These are phyloP conservation scores for Tetranychus truncatus DNA, from an alignment of 2,888 invertebrate genomes.

Conservation along the genomic window DNA sequence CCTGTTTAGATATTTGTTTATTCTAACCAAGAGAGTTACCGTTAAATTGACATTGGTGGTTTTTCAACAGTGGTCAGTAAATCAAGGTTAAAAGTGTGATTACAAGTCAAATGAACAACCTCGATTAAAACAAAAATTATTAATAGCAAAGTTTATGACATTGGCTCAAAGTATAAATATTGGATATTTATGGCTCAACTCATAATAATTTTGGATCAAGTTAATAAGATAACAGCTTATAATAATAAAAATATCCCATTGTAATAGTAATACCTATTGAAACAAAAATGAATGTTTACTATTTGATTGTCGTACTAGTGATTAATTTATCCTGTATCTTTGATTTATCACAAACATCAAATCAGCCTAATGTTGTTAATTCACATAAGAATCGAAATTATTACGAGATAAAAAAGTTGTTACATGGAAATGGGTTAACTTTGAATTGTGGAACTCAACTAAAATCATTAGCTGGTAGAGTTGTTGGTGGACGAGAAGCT, in stretches of 20 bases:
- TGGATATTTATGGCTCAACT: not conserved
- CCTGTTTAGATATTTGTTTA: not conserved
- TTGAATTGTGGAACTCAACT: not conserved
- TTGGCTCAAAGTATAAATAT: not conserved
- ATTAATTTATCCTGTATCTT: not conserved
- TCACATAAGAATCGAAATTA: not conserved
- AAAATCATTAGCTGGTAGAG: not conserved
- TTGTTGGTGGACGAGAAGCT: constrained; percentile 9
- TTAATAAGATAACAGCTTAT: not conserved
- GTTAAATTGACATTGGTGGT: not conserved
- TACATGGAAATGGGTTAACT: not conserved
- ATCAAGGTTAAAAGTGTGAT: not conserved
- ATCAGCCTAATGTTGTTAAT: not conserved
- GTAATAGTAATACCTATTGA: too few species aligned
- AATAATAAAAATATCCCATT: not conserved
- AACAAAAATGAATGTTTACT: too few species aligned
- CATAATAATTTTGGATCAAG: not conserved
- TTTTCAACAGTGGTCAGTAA: not conserved
- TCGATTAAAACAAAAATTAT: not conserved
- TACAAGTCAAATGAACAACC: not conserved
- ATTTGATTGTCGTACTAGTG: not conserved
- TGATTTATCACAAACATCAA: not conserved
- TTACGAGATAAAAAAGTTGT: not conserved
- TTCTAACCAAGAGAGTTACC: not conserved
- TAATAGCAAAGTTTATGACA: not conserved